Conservation (phyloP, 2,888 invertebrate species). For the Eristalis pertinax region DNA sequence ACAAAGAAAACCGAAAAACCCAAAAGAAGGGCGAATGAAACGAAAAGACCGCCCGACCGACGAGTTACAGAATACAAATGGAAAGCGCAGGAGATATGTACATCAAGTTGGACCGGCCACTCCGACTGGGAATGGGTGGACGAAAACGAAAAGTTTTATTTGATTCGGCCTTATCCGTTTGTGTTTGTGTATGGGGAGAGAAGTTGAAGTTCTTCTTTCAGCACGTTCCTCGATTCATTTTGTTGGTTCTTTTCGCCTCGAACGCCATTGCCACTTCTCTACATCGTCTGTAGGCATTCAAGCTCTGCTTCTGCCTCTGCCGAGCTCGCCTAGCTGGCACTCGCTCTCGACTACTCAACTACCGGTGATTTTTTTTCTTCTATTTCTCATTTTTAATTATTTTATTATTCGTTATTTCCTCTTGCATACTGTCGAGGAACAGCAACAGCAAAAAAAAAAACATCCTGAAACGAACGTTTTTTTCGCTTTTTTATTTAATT, state of each 20-base stretch:
- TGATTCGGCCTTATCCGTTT: slow-evolving; percentile 65
- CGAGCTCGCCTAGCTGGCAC: neutral
- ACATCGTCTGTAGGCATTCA: neutral
- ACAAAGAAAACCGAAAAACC: slow-evolving; percentile 61
- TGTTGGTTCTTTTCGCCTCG: slow-evolving; percentile 9
- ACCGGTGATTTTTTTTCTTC: slow-evolving; percentile 21
- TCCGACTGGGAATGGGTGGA: neutral
- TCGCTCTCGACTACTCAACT: neutral
- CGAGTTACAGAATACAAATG: slow-evolving; percentile 39
- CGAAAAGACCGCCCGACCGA: slow-evolving; percentile 23
- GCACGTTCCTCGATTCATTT: slow-evolving; percentile 20
- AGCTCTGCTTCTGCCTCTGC: neutral
- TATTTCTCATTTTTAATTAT: slow-evolving; percentile 69
- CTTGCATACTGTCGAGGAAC: slow-evolving; percentile 32
- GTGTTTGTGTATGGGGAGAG: slow-evolving; percentile 51
- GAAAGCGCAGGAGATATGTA: slow-evolving; percentile 21
- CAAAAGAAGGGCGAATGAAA: neutral
- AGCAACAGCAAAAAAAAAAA: slow-evolving; percentile 9
- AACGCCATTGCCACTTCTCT: slow-evolving; percentile 38
- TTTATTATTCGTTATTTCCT: slow-evolving; percentile 69
- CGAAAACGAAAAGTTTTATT: slow-evolving; percentile 59
- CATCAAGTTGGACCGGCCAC: neutral
- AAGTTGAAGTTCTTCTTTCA: slow-evolving; percentile 60
- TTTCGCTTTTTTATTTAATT: slow-evolving; percentile 46
- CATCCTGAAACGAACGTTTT: slow-evolving; percentile 8